Base-by-base conservation (phyloP, 1,140 invertebrate genomes). In the Drosophila nikananu region DNA sequence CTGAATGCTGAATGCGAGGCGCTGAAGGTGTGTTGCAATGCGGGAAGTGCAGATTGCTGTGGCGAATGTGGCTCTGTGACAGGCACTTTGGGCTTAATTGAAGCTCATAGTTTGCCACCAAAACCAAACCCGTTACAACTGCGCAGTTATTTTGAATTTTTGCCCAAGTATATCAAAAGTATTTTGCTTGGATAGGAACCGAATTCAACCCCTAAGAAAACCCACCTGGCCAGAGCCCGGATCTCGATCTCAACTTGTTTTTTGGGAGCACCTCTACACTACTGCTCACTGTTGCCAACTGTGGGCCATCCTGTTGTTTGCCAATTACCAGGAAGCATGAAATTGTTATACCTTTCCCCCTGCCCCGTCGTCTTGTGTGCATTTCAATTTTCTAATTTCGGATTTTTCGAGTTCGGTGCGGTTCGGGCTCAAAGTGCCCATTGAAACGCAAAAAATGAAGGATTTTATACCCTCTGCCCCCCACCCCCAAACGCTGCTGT, bases 401-500 rank as follows among this genome's bases (percentile, higher is more conserved):
- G 65, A 76, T 80, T 63, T 84, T 65, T 74, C n/a, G n/a, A 65
- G 51, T 80, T 59, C 30, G 8, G 30, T 30, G 61, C 75, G 75
- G 62, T 80, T 54, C 44, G 61, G 41, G 57, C 81, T 89, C 86
- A 89, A 89, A 89, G 86, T 76, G 82, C 46, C 75, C 72, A 90
- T 62, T 90, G 86, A 82, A 90, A 90, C 86, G 86, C 79, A 90
- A 90, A 90, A 90, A 90, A 90, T 89, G 58, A 80, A 90, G 80
- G 81, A 61, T 90, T 86, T 90, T 90, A 86, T 80, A 42, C 48
- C 48, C 61, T 55, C 61, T 62, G 60, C 32, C 35, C 51, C 49
- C 42, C 48, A 25, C 32, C 35, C 51, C 49, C 42, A 52, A 25
- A 46, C 12, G 48, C n/a, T 30, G 32, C 8, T 30, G 30, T 52